Conservation (phyloP, 2,113 vertebrate genomes). For the Agelaius tricolor region DNA sequence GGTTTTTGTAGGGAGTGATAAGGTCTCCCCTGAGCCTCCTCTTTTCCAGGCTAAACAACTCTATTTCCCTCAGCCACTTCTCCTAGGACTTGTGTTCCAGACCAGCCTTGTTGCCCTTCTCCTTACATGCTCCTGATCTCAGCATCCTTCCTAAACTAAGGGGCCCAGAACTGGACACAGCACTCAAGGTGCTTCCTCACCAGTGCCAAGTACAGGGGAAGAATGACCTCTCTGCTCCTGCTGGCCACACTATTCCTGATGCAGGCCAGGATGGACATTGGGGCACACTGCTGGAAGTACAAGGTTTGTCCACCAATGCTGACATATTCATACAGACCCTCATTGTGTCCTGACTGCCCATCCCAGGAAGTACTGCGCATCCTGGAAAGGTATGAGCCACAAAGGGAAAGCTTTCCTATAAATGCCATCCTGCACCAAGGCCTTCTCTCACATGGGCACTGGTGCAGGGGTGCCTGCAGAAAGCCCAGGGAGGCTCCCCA, state of each 20-base stretch:
- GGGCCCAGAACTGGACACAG: background rate
- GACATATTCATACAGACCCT: fast-evolving
- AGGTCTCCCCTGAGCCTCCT: background rate
- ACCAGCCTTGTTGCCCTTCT: background rate
- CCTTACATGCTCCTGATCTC: background rate
- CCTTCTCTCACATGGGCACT: fast-evolving
- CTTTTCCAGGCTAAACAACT: background rate
- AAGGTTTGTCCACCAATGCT: fast-evolving
- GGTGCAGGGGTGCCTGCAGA: no score
- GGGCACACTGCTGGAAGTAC: background rate
- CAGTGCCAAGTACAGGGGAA: background rate
- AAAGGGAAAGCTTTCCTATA: background rate
- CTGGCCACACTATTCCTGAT: background rate
- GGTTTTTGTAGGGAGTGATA: no score
- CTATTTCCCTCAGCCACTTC: background rate
- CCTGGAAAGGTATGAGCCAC: fast-evolving
- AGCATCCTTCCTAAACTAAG: background rate
- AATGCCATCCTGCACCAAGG: fast-evolving
- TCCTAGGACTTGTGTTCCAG: background rate
- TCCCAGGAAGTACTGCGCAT: background rate
- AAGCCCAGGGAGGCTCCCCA: background rate
- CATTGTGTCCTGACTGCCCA: background rate
- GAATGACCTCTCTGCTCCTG: background rate
- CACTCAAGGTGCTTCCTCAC: no score
- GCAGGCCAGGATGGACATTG: background rate